Base-by-base conservation (phyloP, 2,797 vertebrate species). In the Takifugu rubripes region DNA sequence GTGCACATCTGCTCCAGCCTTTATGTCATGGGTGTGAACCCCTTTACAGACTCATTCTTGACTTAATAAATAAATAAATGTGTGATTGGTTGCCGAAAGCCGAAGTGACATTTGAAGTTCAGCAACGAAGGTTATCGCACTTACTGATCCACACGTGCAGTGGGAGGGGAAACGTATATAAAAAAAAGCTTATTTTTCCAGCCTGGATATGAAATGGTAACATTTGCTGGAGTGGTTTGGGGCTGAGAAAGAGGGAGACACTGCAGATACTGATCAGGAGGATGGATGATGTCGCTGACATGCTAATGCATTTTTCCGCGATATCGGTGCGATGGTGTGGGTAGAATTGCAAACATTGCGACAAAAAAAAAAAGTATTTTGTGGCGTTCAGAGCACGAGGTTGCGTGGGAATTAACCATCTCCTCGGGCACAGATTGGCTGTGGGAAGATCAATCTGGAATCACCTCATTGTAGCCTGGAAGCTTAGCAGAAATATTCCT, bases 41-140 rank as follows among this genome's bases (percentile, higher is more conserved):
- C 78, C 80, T 49, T 54, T 71, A 75, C 72, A 79, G 78, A 74
- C 67, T 48, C 27, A 46, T 2, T 63, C 25, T 50, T 24, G 49
- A 60, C 63, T 66, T 15, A 25, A 42, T 42, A 56, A 74, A 27
- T 26, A 27, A 27, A 27, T 27, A 27, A 27, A 27, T n/a, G n/a
- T 0, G 54, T 3, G n/a, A 84, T 82, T 88, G 79, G 85, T 10
- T 40, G 54, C 59, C 64, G 1, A 14, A 14, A 2, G 59, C 51
- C 33, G 15, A 64, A 33, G 67, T 88, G 87, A 79, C 88, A 90
- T 90, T 88, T 88, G 70, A 78, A 74, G 77, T 78, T 81, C 61
- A 59, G 54, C 65, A 1, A 48, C 43, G 60, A 75, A 86, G 87
- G 87, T 88, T 88, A 90, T 87, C 83, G 8, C 40, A 62, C 44